Percentiles rank a stretch among this genome's conserved stretches.
Conservation (phyloP, 2,797 vertebrate species). For the Oophaga sylvatica region DNA sequence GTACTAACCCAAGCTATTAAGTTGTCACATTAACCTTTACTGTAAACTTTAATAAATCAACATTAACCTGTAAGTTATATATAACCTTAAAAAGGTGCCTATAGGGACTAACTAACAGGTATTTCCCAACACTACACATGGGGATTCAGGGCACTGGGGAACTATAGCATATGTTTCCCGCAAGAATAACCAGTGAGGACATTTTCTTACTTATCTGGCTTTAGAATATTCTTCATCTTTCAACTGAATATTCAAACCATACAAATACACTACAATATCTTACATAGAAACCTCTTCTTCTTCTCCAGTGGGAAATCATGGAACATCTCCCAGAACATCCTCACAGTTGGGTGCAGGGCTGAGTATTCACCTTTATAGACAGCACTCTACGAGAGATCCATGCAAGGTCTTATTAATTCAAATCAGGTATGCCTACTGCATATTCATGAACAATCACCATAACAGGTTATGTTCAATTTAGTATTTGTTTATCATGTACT, state of each 20-base stretch:
- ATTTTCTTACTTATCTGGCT: too few species aligned
- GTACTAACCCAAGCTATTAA: too few species aligned
- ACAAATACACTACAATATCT: slow-evolving; percentile 65
- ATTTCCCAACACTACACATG: too few species aligned
- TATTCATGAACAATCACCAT: background rate
- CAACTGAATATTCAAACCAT: background rate
- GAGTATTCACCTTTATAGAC: slow-evolving; percentile 93
- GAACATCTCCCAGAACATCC: slow-evolving; percentile 96
- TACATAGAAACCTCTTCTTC: slow-evolving; percentile 96
- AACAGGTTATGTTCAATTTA: too few species aligned
- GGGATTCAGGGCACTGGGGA: too few species aligned
- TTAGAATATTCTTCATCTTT: background rate
- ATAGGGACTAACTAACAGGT: too few species aligned
- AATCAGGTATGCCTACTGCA: background rate
- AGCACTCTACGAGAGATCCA: slow-evolving; percentile 77
- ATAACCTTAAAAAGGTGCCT: too few species aligned
- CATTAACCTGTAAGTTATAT: too few species aligned
- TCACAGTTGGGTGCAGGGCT: slow-evolving; percentile 88
- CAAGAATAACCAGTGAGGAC: too few species aligned
- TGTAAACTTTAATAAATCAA: too few species aligned
- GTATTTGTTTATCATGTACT: background rate
- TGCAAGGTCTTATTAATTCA: background rate
- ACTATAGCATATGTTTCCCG: too few species aligned
- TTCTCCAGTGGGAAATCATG: slow-evolving; percentile 94
- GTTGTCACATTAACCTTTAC: too few species aligned